A percentile compares a stretch with the other conserved stretches of the same genome.
phyloP scores from a whole-genome alignment of 1,140 invertebrate genomes.

The Drosophila simulans region DNA sequence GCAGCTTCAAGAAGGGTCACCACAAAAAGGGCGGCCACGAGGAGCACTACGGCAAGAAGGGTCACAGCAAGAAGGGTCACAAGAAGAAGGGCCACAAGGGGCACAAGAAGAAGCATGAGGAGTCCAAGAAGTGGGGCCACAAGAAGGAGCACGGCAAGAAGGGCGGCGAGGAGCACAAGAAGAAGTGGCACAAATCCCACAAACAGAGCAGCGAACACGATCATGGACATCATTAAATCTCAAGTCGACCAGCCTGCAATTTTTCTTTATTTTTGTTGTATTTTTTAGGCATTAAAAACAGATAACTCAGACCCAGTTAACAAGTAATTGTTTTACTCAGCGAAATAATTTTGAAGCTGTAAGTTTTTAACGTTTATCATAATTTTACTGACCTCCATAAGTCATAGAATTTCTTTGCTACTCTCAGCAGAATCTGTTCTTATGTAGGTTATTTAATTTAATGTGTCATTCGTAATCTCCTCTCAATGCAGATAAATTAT shows the following conservation, averaged over 20 bases:
- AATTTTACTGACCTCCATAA: no score
- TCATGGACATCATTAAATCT: slow-evolving; percentile 54
- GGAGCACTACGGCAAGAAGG: slow-evolving; percentile 90
- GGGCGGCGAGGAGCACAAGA: slow-evolving; percentile 88
- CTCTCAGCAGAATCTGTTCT: no score
- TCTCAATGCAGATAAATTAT: not conserved
- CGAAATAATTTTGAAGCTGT: no score
- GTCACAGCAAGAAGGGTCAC: slow-evolving; percentile 89
- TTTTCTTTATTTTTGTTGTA: not conserved
- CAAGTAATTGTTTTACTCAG: no score
- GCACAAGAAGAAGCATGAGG: slow-evolving; percentile 88
- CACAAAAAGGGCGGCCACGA: slow-evolving; percentile 89
- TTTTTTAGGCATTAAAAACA: slow-evolving; percentile 41
- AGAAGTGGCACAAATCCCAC: slow-evolving; percentile 86
- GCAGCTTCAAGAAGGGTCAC: slow-evolving; percentile 89
- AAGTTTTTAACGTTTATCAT: no score
- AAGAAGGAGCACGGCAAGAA: slow-evolving; percentile 89
- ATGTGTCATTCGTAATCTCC: no score
- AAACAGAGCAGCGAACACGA: slow-evolving; percentile 72
- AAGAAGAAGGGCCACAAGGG: slow-evolving; percentile 88
- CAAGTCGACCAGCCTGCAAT: not conserved
- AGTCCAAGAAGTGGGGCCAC: slow-evolving; percentile 88
- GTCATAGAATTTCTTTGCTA: no score
- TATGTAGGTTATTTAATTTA: no score
- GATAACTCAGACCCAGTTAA: slow-evolving; percentile 50